Evolutionary conservation across 2,888 invertebrate species (phyloP).

Genomic region (Octonoba sinensis): DNA sequence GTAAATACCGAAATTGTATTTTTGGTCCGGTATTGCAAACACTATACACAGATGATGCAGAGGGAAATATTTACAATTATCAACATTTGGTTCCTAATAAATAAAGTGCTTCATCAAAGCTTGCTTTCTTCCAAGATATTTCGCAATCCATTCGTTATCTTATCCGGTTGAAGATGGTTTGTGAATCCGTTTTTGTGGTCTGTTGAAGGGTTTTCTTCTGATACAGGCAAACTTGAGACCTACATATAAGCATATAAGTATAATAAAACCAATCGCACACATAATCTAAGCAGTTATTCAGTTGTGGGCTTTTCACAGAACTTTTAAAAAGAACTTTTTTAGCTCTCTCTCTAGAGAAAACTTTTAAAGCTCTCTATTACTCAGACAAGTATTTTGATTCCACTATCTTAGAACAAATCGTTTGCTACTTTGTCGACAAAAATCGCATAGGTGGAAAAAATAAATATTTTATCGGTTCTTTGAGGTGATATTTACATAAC

Average conservation of each 20-base stretch:
- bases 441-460: too few species aligned
- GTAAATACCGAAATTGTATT: too few species aligned
- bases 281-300: not conserved
- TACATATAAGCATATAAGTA: not conserved
- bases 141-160: slow-evolving; percentile 14
- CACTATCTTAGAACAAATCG: not conserved
- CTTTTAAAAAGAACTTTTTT: not conserved
- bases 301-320: not conserved
- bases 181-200: slow-evolving; percentile 23
- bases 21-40: too few species aligned
- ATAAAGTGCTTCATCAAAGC: slow-evolving; percentile 17
- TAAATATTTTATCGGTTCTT: too few species aligned
- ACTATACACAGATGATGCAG: too few species aligned
- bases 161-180: not conserved
- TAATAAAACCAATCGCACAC: not conserved
- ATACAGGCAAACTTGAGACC: not conserved
- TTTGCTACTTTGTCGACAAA: too few species aligned
- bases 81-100: too few species aligned
- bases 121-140: slow-evolving; percentile 54
- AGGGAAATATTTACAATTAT: too few species aligned
- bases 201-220: not conserved
- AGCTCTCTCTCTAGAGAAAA: too few species aligned
- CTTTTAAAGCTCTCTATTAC: too few species aligned
- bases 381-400: not conserved
- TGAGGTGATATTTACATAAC: not conserved